phyloP scores from a whole-genome alignment of 1,140 invertebrate species.

The Metaphire vulgaris region DNA sequence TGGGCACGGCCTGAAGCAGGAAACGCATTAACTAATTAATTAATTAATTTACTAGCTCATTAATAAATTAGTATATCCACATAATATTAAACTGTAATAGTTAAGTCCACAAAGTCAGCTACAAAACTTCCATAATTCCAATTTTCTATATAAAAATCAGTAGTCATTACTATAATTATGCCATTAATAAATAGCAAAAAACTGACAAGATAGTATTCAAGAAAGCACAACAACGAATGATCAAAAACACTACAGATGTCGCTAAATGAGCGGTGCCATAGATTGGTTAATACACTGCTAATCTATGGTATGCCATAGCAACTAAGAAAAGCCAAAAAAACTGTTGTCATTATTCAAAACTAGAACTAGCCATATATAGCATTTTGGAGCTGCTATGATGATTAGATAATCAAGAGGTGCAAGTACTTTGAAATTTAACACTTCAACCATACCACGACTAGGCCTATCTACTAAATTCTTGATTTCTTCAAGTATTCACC shows the following conservation, averaged over 20 bases:
- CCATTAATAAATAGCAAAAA: background rate
- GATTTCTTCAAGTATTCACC: no score
- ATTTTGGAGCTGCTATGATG: background rate
- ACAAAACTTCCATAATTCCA: background rate
- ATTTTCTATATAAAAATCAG: background rate
- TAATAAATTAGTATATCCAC: background rate
- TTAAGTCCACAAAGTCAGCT: background rate
- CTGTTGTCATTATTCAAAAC: no score
- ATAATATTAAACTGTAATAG: background rate
- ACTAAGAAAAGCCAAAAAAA: no score
- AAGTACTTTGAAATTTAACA: background rate
- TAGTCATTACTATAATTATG: background rate
- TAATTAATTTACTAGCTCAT: background rate
- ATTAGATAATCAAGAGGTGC: background rate
- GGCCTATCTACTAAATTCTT: no score
- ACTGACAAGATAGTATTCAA: no score
- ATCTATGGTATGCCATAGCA: no score
- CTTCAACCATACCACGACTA: background rate
- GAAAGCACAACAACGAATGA: no score
- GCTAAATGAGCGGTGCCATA: no score
- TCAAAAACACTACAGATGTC: no score
- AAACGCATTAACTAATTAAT: background rate
- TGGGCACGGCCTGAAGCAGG: constrained; percentile 4
- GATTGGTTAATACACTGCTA: no score
- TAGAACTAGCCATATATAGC: no score